Base-by-base conservation (phyloP, 2,888 invertebrate species). In the Ptilodon capucinus region DNA sequence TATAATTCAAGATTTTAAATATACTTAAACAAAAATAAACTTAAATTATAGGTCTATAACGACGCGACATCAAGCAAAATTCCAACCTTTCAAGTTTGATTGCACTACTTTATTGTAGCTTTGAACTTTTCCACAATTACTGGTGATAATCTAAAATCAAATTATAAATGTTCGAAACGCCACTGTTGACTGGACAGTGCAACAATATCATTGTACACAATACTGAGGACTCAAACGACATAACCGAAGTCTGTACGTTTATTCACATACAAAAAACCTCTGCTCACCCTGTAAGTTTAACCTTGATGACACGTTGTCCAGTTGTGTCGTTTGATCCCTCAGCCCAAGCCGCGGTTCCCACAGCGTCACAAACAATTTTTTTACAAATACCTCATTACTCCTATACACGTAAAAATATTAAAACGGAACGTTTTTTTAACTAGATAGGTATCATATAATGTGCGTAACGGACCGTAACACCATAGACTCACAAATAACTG, bases 391-490 rank as follows among this genome's bases (percentile, higher is more conserved):
- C 64, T 71, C 60, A 71, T 78, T 79, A 84, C 60, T 71, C 65
- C 80, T 85, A 83, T 80, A 83, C 79, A 81, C 83, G 78, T 83
- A 82, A 83, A 84, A 81, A 78, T 80, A 76, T 82, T 75, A 76
- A 81, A 86, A 85, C 81, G 71, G 70, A 83, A 83, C 71, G 53
- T 73, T 67, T 68, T 67, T 68, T 39, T 64, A 65, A 63, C 68
- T 75, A 75, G 64, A 68, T 72, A 74, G n/a, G n/a, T 72, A 65
- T 62, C 61, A 65, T 76, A 71, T 76, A 78, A 71, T 85, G 86
- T 86, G 85, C 86, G 86, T 84, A 78, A 83, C 79, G 71, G 67
- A 75, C 71, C 69, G 64, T 81, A 78, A 78, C 74, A 73, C 73
- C 71, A 76, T 78, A 79, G 76, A 79, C 75, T 80, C 79, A 68